These are phyloP conservation scores for Actenoides hombroni DNA, from an alignment of 2,113 vertebrate genomes.

Conservation along the genomic window DNA sequence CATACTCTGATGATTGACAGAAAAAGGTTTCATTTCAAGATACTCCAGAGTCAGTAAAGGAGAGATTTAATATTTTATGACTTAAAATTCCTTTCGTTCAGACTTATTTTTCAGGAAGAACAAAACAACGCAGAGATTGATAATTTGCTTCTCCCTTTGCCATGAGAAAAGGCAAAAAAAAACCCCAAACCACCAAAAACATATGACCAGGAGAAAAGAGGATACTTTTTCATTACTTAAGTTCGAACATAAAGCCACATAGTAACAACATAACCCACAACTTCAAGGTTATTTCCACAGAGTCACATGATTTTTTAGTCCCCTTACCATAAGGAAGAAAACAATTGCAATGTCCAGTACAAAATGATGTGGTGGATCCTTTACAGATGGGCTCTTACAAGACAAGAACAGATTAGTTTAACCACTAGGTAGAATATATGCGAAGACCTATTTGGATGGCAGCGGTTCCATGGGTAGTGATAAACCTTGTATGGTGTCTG, in stretches of 20 bases:
- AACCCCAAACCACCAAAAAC: neutral
- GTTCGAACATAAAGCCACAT: neutral
- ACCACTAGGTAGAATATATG: neutral
- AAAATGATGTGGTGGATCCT: neutral
- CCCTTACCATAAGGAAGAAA: neutral
- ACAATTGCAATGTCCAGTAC: neutral
- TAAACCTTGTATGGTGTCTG: neutral
- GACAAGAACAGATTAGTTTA: neutral
- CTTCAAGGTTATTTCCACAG: neutral
- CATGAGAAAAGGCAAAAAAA: neutral
- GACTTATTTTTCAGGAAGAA: neutral
- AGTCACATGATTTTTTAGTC: rapidly evolving
- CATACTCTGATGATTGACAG: neutral
- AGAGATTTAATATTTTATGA: neutral
- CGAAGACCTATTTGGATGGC: neutral
- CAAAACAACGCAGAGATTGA: neutral
- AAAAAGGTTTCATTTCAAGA: neutral
- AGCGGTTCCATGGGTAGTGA: neutral
- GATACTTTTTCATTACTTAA: neutral
- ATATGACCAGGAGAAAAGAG: neutral
- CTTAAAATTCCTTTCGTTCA: neutral
- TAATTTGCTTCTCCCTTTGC: neutral
- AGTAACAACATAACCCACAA: neutral
- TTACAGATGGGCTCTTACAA: neutral
- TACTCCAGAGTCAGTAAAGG: neutral